Evolutionary conservation across 2,888 invertebrate genomes (phyloP), one percentile per base, ranked within the genome.

Genomic region (Gryllus longicercus): DNA sequence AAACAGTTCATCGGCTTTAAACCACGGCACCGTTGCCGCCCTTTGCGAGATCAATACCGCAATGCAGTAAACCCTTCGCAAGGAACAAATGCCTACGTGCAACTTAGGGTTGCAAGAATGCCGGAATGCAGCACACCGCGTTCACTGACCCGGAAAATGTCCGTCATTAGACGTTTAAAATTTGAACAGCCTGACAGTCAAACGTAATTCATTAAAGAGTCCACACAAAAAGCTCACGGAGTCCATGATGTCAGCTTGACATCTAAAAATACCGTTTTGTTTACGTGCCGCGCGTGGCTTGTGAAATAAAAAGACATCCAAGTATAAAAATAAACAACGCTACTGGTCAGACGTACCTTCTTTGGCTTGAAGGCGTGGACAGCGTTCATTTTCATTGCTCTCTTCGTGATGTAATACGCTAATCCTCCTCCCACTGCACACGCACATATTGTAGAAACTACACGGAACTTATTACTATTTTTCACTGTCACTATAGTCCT

Each of bases 331-430:
- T 63, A 63, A 63, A 63, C 63, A 63, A 63, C 63, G n/a, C 16
- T 3, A n/a, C n/a, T 18, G 63, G 63, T 49, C 14, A 76, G 49
- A 86, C 87, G 87, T 86, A 89, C 90, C 86, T 87, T 88, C 85
- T 88, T 89, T 78, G 88, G 82, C 84, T 89, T 90, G 79, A 88
- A 86, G 63, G 91, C 91, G 84, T 90, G 86, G 14, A 90, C 89
- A 82, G 87, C 86, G 81, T 85, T 86, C 18, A 85, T 84, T 84
- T 86, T 87, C 51, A 85, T 83, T 79, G 86, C 86, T 85, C 88
- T 89, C 83, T 88, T 88, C 76, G 87, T 86, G 25, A 88, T 84
- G 82, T 88, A 86, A 75, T 89, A 85, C 11, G 88, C 86, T 74
- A 88, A 83, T 86, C 88, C 86, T 76, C 88, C 88, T 74, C 89